Base-by-base conservation (phyloP, 64 coral and sea anemone species). In the Platygyra sinensis region DNA sequence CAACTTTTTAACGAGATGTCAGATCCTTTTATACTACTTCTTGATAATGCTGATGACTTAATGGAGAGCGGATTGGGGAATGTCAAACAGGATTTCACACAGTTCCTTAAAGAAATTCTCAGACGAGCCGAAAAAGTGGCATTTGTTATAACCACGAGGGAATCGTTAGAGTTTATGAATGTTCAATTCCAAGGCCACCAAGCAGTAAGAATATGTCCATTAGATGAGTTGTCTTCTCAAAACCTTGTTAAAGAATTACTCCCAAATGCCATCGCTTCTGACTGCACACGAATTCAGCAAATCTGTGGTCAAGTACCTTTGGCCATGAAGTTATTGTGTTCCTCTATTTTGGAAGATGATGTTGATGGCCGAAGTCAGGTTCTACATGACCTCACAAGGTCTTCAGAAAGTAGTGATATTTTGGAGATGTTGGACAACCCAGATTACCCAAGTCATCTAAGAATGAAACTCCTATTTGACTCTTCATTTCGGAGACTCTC, bases 1-100 rank as follows among this genome's bases (percentile, higher is more conserved):
- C n/a, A 79, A 73, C 8, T 27, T 60, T 59, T 90, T 20, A 17
- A 27, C 32, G 36, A 39, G 13, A 74, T 74, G n/a, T 60, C 51
- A 55, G 81, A 38, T 46, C 22, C 8, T 13, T 28, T 51, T 19
- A 69, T 83, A 14, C 39, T 90, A n/a, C 80, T 89, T 69, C 8
- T 79, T 30, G 87, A 89, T 52, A 81, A 90, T 63, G 77, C 72
- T 24, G 88, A 90, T 31, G 89, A 90, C 54, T 73, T 90, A 60
- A 25, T 90, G 8, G 64, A 62, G 19, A 78, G 60, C 15, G 62
- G 30, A 22, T 2, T 69, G 17, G 13, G 5, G n/a, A 69, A 64
- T 20, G 64, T 55, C 25, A 73, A 55, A 17, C 69, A 87, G 27
- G 39, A 55, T 24, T 65, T 55, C 67, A 15, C 25, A 11, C 22